phyloP scores from a whole-genome alignment of 2,797 vertebrate genomes.

The Neoniphon sammara region DNA sequence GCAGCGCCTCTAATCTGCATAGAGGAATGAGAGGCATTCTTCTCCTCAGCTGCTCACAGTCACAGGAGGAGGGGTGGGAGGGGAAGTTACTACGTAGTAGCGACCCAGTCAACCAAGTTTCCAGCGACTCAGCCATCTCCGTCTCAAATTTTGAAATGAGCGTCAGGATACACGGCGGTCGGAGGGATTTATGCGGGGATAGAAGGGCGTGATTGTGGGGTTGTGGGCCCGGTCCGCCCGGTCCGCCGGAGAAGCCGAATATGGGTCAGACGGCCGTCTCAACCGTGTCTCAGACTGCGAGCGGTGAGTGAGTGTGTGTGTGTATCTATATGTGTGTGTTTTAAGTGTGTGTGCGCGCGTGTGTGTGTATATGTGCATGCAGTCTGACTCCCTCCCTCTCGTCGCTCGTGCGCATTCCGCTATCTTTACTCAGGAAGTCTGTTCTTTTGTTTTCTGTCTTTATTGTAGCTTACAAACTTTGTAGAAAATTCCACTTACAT shows the following conservation, averaged over 20 bases:
- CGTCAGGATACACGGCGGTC: slow-evolving; percentile 24
- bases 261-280: slow-evolving; percentile 81
- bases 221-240: slow-evolving; percentile 50
- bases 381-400: background rate
- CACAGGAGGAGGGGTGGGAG: slow-evolving; percentile 44
- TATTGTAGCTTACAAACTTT: background rate
- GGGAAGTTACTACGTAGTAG: slow-evolving; percentile 71
- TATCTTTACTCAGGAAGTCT: slow-evolving; percentile 71
- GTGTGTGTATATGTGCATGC: slow-evolving; percentile 15
- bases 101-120: slow-evolving; percentile 65
- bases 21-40: slow-evolving; percentile 73
- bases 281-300: slow-evolving; percentile 72
- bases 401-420: slow-evolving; percentile 56
- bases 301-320: slow-evolving; percentile 68
- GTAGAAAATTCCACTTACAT: background rate
- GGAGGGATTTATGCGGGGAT: slow-evolving; percentile 46
- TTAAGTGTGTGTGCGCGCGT: background rate
- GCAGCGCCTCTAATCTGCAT: slow-evolving; percentile 69
- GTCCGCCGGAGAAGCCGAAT: slow-evolving; percentile 56
- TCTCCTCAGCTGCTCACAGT: slow-evolving; percentile 59
- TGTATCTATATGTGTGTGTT: slow-evolving; percentile 3
- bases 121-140: slow-evolving; percentile 61
- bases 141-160: slow-evolving; percentile 55
- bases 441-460: slow-evolving; percentile 11
- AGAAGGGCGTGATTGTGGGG: slow-evolving; percentile 55